These are phyloP conservation scores for Henicopernis longicauda DNA, from an alignment of 2,113 vertebrate species.

Conservation along the genomic window DNA sequence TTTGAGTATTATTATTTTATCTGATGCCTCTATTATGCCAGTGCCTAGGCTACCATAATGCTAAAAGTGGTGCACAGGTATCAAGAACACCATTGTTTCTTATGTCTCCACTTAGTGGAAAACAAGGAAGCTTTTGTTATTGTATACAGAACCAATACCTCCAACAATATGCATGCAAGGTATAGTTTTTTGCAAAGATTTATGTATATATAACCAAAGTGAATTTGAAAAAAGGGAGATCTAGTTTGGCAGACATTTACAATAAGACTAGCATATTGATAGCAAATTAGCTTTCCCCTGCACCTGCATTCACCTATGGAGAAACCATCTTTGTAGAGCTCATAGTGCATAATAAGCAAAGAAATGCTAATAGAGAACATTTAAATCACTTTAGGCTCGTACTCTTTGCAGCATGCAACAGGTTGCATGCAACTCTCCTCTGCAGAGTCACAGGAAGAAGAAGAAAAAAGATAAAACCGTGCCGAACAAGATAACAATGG, in stretches of 20 bases:
- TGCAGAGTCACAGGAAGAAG: not conserved
- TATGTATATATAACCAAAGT: not conserved
- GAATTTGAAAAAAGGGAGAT: not conserved
- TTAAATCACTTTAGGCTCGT: not conserved
- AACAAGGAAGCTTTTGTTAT: not conserved
- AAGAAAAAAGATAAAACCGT: not conserved
- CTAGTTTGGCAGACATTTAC: not conserved
- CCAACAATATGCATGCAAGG: not conserved
- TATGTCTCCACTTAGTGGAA: not conserved
- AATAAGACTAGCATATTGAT: not conserved
- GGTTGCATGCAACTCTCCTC: not conserved
- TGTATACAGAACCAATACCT: not conserved
- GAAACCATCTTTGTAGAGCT: not conserved
- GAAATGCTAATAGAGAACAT: not conserved
- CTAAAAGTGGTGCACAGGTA: not conserved
- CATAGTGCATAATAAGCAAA: not conserved
- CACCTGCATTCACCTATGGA: not conserved
- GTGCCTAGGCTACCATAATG: not conserved
- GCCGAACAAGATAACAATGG: not conserved
- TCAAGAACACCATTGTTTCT: not conserved
- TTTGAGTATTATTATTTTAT: conserved; percentile 62
- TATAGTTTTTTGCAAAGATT: not conserved
- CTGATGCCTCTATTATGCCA: conserved; percentile 26
- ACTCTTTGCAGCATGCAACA: not conserved
- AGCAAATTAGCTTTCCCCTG: not conserved